A percentile compares a stretch with the other conserved stretches of the same genome.
Evolutionary conservation across 2,113 vertebrate genomes (phyloP).

Genomic region (Tympanuchus pallidicinctus): DNA sequence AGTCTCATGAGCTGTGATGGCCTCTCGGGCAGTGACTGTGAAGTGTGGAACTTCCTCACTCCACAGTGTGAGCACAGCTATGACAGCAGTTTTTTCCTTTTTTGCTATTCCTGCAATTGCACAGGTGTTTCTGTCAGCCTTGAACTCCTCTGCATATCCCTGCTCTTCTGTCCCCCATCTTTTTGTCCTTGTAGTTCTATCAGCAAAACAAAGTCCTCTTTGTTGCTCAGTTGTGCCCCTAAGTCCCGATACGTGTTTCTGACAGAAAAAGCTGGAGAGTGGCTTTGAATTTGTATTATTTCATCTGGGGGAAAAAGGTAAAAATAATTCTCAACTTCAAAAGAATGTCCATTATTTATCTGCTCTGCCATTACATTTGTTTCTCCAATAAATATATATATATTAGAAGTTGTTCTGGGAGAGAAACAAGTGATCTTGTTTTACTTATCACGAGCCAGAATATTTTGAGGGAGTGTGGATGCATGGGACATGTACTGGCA

Average conservation of each 20-base stretch:
- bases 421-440: accelerated
- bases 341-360: background rate
- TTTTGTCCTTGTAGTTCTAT: background rate
- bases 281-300: background rate
- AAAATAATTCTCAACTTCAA: background rate
- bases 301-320: background rate
- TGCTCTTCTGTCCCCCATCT: background rate
- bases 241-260: background rate
- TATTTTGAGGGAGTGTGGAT: background rate
- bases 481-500: accelerated
- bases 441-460: background rate
- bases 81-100: background rate
- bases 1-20: accelerated
- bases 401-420: background rate
- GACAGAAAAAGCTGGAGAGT: background rate
- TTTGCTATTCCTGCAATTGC: background rate
- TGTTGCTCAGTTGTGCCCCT: background rate
- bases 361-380: background rate
- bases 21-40: background rate
- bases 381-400: background rate
- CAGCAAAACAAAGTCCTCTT: background rate
- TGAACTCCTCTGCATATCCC: background rate
- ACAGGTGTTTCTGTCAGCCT: background rate
- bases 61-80: accelerated
- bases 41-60: background rate